phyloP scores from a whole-genome alignment of 2,113 vertebrate genomes.

The Cochlearius cochlearius region DNA sequence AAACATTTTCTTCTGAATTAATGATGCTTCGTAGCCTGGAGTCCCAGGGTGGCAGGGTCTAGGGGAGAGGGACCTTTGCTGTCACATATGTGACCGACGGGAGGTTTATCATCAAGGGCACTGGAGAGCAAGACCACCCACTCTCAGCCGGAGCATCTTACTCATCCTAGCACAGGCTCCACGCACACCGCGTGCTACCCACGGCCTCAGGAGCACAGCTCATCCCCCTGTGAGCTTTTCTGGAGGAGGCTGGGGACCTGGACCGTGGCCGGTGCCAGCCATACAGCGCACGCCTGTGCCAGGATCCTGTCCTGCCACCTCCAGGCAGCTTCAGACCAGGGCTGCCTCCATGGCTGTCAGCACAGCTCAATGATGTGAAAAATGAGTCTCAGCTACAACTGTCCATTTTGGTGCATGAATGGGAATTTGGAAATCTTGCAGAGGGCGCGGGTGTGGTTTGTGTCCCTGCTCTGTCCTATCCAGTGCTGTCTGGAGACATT shows the following conservation, averaged over 20 bases:
- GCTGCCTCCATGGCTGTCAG: background rate
- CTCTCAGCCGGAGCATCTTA: background rate
- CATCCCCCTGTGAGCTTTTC: background rate
- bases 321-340: background rate
- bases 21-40: background rate
- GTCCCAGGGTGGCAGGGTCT: background rate
- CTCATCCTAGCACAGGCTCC: background rate
- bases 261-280: background rate
- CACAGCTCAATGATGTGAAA: background rate
- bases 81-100: accelerated
- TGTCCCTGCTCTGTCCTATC: background rate
- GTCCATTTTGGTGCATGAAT: background rate
- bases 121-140: accelerated
- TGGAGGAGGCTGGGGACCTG: background rate
- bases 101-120: background rate
- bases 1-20: background rate
- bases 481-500: background rate
- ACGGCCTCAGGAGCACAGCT: background rate
- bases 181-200: background rate
- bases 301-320: background rate
- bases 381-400: background rate
- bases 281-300: accelerated
- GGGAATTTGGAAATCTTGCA: background rate
- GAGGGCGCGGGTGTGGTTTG: background rate
- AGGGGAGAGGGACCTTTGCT: background rate